A percentile compares a stretch with the other conserved stretches of the same genome.
Conservation (phyloP, 2,888 invertebrate genomes). For the Glomeris marginata region DNA sequence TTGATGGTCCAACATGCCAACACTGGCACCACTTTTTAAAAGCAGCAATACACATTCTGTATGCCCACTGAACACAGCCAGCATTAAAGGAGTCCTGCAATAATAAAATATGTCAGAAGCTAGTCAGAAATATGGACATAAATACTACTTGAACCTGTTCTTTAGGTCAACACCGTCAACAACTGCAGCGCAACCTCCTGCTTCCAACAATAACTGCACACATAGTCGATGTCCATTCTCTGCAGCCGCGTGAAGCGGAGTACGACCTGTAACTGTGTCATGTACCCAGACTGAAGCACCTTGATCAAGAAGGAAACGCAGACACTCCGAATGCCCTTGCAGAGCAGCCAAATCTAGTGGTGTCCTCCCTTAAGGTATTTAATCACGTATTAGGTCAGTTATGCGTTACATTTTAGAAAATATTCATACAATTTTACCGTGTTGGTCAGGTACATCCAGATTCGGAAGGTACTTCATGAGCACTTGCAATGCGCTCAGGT, state of each 20-base stretch:
- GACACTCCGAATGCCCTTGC: conserved; percentile 40
- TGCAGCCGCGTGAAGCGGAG: conserved; percentile 42
- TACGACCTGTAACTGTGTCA: conserved; percentile 34
- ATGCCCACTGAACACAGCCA: conserved; percentile 41
- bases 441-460: conserved; percentile 10
- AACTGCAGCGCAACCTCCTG: conserved; percentile 17
- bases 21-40: conserved; percentile 40
- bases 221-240: conserved; percentile 42
- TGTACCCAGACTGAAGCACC: conserved; percentile 40
- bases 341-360: conserved; percentile 43
- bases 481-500: conserved; percentile 38
- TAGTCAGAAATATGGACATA: too few species aligned
- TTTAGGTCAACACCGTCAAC: conserved; percentile 28
- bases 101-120: too few species aligned
- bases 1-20: conserved; percentile 40
- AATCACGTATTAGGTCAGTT: background rate
- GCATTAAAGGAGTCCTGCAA: conserved; percentile 42
- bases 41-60: conserved; percentile 39
- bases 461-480: conserved; percentile 22
- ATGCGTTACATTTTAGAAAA: background rate
- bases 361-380: conserved; percentile 30
- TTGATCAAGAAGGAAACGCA: conserved; percentile 39
- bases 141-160: conserved; percentile 28
- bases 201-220: conserved; percentile 37
- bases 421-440: conserved; percentile 4